phyloP scores from a whole-genome alignment of 2,113 vertebrate genomes.

The Mus musculus region GRCm39 chr11:19534501-19535000 shows the following conservation, averaged over 20 bases:
- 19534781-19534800: not conserved
- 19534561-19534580: not conserved
- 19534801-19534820: conserved; percentile 4
- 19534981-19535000: not conserved
- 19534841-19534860: conserved; percentile 28
- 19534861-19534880: not conserved
- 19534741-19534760: not conserved
- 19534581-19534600: not conserved
- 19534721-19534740: conserved; percentile 31
- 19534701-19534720: conserved; percentile 19
- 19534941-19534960: conserved; percentile 14
- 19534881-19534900: not conserved
- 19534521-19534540: not conserved
- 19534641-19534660: not conserved
- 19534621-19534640: not conserved
- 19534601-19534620: not conserved
- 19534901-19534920: not conserved
- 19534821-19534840: conserved; percentile 42
- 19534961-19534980: conserved; percentile 17
- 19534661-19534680: not conserved
- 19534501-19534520: not conserved
- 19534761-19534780: not conserved
- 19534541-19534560: not conserved
- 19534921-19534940: conserved; percentile 14
- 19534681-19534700: not conserved